These are phyloP conservation scores for Latrodectus geometricus DNA, from an alignment of 1,140 invertebrate species.

Conservation along the genomic window DNA sequence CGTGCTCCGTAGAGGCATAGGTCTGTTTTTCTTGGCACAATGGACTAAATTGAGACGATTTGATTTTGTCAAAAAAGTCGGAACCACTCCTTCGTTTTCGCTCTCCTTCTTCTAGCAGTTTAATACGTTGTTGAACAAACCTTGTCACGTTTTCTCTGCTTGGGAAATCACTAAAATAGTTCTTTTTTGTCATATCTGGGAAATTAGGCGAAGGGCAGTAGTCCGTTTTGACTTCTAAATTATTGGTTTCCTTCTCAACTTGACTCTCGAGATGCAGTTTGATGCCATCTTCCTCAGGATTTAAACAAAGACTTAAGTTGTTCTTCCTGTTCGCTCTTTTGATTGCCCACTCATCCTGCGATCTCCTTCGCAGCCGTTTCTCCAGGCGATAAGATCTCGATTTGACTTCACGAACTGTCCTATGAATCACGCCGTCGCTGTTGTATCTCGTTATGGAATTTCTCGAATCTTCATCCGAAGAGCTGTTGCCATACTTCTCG, in stretches of 20 bases:
- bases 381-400: slow-evolving; percentile 24
- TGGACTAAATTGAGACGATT: neutral
- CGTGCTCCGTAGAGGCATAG: neutral
- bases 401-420: slow-evolving; percentile 33
- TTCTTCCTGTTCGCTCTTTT: slow-evolving; percentile 17
- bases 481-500: slow-evolving; percentile 37
- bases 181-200: slow-evolving; percentile 26
- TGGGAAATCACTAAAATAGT: slow-evolving; percentile 54
- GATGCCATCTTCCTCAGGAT: slow-evolving; percentile 17
- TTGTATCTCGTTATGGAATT: slow-evolving; percentile 29
- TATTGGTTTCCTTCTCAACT: neutral
- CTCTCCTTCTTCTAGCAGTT: slow-evolving; percentile 31
- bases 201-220: slow-evolving; percentile 45
- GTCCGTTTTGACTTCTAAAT: slow-evolving; percentile 40
- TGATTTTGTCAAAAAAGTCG: slow-evolving; percentile 17
- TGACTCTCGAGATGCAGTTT: slow-evolving; percentile 4
- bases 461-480: slow-evolving; percentile 32
- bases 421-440: slow-evolving; percentile 49
- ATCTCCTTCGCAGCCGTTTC: slow-evolving; percentile 26
- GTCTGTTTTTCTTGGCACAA: neutral
- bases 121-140: slow-evolving; percentile 33
- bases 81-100: slow-evolving; percentile 25
- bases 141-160: slow-evolving; percentile 26
- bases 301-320: slow-evolving; percentile 41
- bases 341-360: slow-evolving; percentile 31